A percentile compares a stretch with the other conserved stretches of the same genome.
Evolutionary conservation across 2,888 invertebrate genomes (phyloP).

Genomic region (Limenitis camilla): DNA sequence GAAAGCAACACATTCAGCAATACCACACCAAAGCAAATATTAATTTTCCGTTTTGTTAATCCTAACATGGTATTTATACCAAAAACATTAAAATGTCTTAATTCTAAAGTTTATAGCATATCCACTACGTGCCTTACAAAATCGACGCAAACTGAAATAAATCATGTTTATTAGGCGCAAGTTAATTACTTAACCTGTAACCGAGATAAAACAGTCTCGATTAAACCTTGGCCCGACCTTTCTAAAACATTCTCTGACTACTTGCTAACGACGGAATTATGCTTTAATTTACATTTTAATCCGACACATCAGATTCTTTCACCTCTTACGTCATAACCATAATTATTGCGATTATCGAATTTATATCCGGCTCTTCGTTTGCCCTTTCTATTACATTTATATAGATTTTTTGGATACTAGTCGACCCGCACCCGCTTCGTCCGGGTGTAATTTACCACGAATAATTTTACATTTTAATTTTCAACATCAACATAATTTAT

Average conservation of each 20-base stretch:
- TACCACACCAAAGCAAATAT: too few relatives aligned
- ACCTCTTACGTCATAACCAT: constrained; percentile 3
- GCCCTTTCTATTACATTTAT: neutral
- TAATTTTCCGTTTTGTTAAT: too few relatives aligned
- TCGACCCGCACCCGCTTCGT: too few relatives aligned
- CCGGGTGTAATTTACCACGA: too few relatives aligned
- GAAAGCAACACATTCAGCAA: too few relatives aligned
- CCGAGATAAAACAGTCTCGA: constrained; percentile 17
- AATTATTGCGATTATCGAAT: neutral
- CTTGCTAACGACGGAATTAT: constrained; percentile 22
- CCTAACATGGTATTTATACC: too few relatives aligned
- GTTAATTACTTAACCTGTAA: constrained; percentile 26
- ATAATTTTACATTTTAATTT: too few relatives aligned
- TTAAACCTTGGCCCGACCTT: constrained; percentile 46
- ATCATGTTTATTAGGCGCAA: constrained; percentile 26
- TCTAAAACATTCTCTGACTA: constrained; percentile 42
- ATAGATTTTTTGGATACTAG: neutral
- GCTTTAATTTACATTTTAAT: constrained; percentile 17
- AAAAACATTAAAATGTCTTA: neutral
- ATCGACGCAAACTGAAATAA: neutral
- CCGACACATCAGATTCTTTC: constrained; percentile 4
- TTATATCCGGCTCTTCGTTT: constrained; percentile 2
- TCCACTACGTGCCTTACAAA: neutral
- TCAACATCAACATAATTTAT: too few relatives aligned
- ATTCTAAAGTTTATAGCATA: neutral